These are phyloP conservation scores for Drosophila neocordata DNA, from an alignment of 1,140 invertebrate species.

Conservation along the genomic window DNA sequence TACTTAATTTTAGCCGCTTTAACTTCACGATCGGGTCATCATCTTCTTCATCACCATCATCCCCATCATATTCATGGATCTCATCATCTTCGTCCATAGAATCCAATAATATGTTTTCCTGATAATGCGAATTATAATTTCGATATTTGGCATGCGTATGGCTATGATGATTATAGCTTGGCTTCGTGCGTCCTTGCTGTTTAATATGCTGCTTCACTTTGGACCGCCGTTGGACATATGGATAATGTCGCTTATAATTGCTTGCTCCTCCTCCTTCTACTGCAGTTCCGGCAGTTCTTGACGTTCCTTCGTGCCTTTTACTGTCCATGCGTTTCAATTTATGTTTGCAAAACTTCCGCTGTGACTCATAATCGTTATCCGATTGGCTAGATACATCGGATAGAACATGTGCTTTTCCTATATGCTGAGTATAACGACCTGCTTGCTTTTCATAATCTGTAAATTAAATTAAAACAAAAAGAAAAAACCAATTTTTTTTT, in stretches of 20 bases:
- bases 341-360: slow-evolving; percentile 41
- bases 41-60: slow-evolving; percentile 51
- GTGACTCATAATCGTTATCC: slow-evolving; percentile 42
- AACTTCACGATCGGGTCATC: slow-evolving; percentile 27
- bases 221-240: neutral
- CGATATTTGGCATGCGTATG: neutral
- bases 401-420: slow-evolving; percentile 36
- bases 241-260: neutral
- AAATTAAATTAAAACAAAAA: slow-evolving; percentile 14
- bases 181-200: neutral
- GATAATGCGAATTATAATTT: slow-evolving; percentile 17
- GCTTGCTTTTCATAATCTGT: slow-evolving; percentile 47
- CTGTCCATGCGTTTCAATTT: slow-evolving; percentile 37
- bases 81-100: slow-evolving; percentile 55
- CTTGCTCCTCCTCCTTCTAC: neutral
- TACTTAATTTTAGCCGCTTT: slow-evolving; percentile 42
- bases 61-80: slow-evolving; percentile 46
- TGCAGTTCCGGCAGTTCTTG: neutral
- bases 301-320: neutral
- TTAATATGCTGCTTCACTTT: neutral
- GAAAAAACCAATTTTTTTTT: neutral
- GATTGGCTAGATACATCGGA: slow-evolving; percentile 66
- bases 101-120: slow-evolving; percentile 33
- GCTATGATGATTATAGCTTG: slow-evolving; percentile 9
- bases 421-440: slow-evolving; percentile 24